phyloP scores from a whole-genome alignment of 2,888 invertebrate genomes.

The Acanthopleura granulata region DNA sequence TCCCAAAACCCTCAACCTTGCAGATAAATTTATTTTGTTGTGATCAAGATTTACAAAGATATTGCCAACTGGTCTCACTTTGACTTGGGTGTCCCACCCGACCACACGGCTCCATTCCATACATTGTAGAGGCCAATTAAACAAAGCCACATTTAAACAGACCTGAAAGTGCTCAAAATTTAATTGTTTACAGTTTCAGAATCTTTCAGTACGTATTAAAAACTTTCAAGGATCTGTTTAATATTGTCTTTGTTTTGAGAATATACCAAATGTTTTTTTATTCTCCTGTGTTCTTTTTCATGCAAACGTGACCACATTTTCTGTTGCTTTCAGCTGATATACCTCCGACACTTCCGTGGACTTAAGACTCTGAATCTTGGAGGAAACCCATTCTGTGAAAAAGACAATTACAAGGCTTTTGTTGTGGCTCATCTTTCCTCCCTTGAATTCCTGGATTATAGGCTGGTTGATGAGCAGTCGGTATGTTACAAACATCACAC shows the following conservation, averaged over 20 bases:
- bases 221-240: not conserved
- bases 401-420: constrained; percentile 76
- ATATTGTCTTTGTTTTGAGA: not conserved
- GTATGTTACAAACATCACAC: constrained; percentile 41
- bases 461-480: constrained; percentile 74
- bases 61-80: too few species aligned
- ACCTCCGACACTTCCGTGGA: constrained; percentile 65
- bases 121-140: too few species aligned
- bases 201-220: too few species aligned
- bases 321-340: constrained; percentile 55
- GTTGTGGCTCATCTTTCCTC: constrained; percentile 81
- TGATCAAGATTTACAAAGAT: too few species aligned
- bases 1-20: too few species aligned
- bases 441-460: constrained; percentile 82
- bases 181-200: too few species aligned
- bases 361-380: constrained; percentile 66
- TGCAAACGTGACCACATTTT: not conserved
- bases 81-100: too few species aligned
- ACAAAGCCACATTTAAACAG: too few species aligned
- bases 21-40: too few species aligned
- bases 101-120: too few species aligned
- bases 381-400: constrained; percentile 82
- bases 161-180: too few species aligned
- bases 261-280: not conserved
- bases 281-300: not conserved